A percentile compares a stretch with the other conserved stretches of the same genome.
These are phyloP conservation scores for Oligia fasciuncula DNA, from an alignment of 2,888 invertebrate species.

Conservation along the genomic window DNA sequence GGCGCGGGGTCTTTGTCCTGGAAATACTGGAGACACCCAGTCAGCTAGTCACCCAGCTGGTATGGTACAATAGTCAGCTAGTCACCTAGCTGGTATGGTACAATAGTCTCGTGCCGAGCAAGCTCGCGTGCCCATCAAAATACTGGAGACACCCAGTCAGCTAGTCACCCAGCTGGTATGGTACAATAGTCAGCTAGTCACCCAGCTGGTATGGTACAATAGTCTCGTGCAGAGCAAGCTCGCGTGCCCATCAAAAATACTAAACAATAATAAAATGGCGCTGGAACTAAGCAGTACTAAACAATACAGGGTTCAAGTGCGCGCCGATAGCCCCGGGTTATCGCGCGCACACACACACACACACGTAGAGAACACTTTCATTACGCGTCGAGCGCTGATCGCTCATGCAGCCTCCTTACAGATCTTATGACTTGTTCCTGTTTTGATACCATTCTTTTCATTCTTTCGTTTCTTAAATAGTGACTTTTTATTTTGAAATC, in stretches of 20 bases:
- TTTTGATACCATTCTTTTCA: slow-evolving; percentile 1
- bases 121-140: background rate
- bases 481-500: background rate
- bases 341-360: slow-evolving; percentile 36
- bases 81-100: too few relatives aligned
- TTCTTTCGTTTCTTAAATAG: background rate
- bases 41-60: background rate
- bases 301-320: slow-evolving; percentile 63
- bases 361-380: slow-evolving; percentile 28
- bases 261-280: slow-evolving; percentile 21
- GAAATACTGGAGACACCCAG: background rate
- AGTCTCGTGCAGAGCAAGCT: background rate
- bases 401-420: slow-evolving; percentile 4
- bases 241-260: slow-evolving; percentile 4
- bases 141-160: background rate
- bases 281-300: slow-evolving; percentile 64
- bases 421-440: slow-evolving; percentile 1
- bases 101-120: background rate
- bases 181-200: background rate
- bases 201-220: too few relatives aligned
- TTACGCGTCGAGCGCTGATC: background rate
- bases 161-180: too few relatives aligned
- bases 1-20: background rate
- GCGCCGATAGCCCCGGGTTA: slow-evolving; percentile 65
- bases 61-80: background rate